These are phyloP conservation scores for Drosophila quadrilineata DNA, from an alignment of 1,140 invertebrate genomes.

Conservation along the genomic window DNA sequence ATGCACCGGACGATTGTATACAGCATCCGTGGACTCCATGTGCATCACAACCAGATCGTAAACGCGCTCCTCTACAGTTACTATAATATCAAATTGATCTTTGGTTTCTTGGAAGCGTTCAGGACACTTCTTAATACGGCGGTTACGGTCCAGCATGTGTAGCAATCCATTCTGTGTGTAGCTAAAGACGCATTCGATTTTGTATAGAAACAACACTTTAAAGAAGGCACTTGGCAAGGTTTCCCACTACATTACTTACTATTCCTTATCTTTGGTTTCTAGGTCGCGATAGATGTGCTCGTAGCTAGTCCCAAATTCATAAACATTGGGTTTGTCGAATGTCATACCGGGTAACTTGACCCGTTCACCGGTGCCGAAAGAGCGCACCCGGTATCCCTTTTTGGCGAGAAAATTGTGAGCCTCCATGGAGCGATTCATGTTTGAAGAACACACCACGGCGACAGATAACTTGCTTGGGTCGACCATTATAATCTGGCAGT, in stretches of 20 bases:
- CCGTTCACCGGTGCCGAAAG: slow-evolving; percentile 98
- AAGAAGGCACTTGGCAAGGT: no score
- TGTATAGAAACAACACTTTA: no score
- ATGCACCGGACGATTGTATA: slow-evolving; percentile 93
- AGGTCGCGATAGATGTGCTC: slow-evolving; percentile 99
- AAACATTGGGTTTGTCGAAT: slow-evolving; percentile 97
- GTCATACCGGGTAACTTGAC: slow-evolving; percentile 98
- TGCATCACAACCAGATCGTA: slow-evolving; percentile 96
- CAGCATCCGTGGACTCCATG: slow-evolving; percentile 87
- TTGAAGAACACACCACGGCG: slow-evolving; percentile 98
- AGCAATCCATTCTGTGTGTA: slow-evolving; percentile 99
- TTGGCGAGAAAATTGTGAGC: slow-evolving; percentile 98
- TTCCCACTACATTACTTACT: slow-evolving; percentile 84
- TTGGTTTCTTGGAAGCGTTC: slow-evolving; percentile 96
- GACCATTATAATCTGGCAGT: slow-evolving; percentile 72
- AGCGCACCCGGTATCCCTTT: slow-evolving; percentile 96
- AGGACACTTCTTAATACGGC: slow-evolving; percentile 96
- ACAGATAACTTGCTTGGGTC: slow-evolving; percentile 86
- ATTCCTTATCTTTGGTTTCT: slow-evolving; percentile 91
- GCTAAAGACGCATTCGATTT: slow-evolving; percentile 83
- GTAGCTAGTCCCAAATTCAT: slow-evolving; percentile 98
- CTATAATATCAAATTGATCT: slow-evolving; percentile 97
- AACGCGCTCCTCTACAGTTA: slow-evolving; percentile 99
- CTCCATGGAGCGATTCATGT: slow-evolving; percentile 99
- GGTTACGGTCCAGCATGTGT: slow-evolving; percentile 99